Evolutionary conservation across 2,888 invertebrate species (phyloP).

Genomic region (Allacma fusca): DNA sequence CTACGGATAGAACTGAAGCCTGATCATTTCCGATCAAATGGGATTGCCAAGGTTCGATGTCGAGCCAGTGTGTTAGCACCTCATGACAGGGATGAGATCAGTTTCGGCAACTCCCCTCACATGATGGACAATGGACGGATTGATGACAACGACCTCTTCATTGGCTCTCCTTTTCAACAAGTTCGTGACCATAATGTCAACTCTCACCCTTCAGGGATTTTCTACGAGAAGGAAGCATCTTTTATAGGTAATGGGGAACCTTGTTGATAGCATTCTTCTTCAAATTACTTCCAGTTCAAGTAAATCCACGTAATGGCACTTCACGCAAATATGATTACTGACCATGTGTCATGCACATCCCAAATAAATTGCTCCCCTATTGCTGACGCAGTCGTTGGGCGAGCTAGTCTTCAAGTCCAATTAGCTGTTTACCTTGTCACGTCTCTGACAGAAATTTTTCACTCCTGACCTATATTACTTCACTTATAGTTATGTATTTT

Average conservation of each 20-base stretch:
- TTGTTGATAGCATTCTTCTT: not conserved
- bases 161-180: slow-evolving; percentile 9
- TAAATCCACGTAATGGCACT: too few relatives aligned
- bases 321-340: too few relatives aligned
- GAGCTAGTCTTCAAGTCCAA: too few relatives aligned
- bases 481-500: too few relatives aligned
- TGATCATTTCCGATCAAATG: slow-evolving; percentile 53
- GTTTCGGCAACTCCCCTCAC: not conserved
- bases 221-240: slow-evolving; percentile 24
- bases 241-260: slow-evolving; percentile 29
- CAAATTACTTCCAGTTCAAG: too few relatives aligned
- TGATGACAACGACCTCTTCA: slow-evolving; percentile 1
- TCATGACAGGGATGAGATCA: slow-evolving; percentile 13
- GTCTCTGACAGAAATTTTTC: too few relatives aligned
- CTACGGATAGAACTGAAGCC: slow-evolving; percentile 49
- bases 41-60: slow-evolving; percentile 54
- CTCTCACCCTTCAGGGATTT: slow-evolving; percentile 21
- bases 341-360: too few relatives aligned
- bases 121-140: not conserved
- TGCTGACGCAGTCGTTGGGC: too few relatives aligned
- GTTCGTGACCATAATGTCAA: slow-evolving; percentile 33
- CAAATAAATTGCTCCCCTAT: too few relatives aligned
- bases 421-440: too few relatives aligned
- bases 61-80: slow-evolving; percentile 42
- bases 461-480: too few relatives aligned